Evolutionary conservation across 2,797 vertebrate species (phyloP).

Genomic region (Aulostomus chinensis): DNA sequence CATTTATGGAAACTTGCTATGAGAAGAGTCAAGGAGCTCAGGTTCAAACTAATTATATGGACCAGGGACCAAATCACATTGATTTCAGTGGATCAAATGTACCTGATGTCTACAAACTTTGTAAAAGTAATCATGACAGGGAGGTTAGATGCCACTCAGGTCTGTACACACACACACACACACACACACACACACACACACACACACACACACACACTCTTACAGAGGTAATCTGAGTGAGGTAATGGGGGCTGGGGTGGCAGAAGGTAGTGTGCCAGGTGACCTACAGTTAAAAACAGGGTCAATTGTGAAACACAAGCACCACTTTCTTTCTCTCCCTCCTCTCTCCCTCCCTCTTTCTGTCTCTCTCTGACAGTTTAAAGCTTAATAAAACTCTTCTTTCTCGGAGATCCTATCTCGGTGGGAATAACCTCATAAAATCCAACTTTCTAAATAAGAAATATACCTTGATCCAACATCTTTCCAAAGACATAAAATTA

Average conservation of each 20-base stretch:
- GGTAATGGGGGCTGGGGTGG: neutral
- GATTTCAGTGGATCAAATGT: neutral
- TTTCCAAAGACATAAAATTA: constrained; percentile 37
- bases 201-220: constrained; percentile 14
- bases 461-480: constrained; percentile 41
- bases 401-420: constrained; percentile 48
- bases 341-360: constrained; percentile 7
- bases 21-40: neutral
- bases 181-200: too few species aligned
- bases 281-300: constrained; percentile 66
- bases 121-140: neutral
- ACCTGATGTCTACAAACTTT: neutral
- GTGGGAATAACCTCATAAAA: constrained; percentile 48
- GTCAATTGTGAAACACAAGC: constrained; percentile 74
- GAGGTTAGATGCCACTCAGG: too few species aligned
- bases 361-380: constrained; percentile 16
- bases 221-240: constrained; percentile 54
- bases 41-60: neutral
- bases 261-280: constrained; percentile 37
- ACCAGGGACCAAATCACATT: neutral
- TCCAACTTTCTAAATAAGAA: constrained; percentile 52
- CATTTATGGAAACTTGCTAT: constrained; percentile 1
- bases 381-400: constrained; percentile 41
- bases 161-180: too few species aligned
- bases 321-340: constrained; percentile 38